Conservation (phyloP, 1,140 invertebrate genomes). For the Coptotermes formosanus region DNA sequence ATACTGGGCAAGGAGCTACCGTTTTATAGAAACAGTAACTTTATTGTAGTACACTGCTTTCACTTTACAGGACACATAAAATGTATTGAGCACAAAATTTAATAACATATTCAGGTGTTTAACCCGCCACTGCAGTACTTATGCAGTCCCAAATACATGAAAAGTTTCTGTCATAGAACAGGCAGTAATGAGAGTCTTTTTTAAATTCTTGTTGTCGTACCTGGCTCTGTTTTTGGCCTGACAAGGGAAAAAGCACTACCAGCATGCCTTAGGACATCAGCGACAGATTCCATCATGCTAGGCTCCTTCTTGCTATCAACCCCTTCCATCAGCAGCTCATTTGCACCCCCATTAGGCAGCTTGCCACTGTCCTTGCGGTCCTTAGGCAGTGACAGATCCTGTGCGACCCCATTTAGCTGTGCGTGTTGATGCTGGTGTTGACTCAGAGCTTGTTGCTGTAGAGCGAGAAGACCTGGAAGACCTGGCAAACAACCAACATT, state of each 20-base stretch:
- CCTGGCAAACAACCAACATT: slow-evolving; percentile 43
- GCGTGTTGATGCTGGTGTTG: slow-evolving; percentile 36
- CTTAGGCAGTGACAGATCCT: slow-evolving; percentile 79
- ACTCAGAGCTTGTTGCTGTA: slow-evolving; percentile 65
- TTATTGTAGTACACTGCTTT: no score
- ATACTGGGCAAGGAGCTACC: no score
- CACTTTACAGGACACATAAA: no score
- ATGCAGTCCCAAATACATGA: neutral
- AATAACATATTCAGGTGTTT: no score
- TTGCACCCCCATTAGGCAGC: slow-evolving; percentile 41
- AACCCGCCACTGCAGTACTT: no score
- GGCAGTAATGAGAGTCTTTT: neutral
- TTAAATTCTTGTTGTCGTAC: slow-evolving; percentile 48
- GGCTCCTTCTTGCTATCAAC: slow-evolving; percentile 35
- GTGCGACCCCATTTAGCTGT: slow-evolving; percentile 67
- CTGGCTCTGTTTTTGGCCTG: slow-evolving; percentile 71
- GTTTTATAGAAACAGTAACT: no score
- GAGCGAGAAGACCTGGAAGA: slow-evolving; percentile 63
- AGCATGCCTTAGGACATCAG: slow-evolving; percentile 71
- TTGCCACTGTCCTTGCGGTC: slow-evolving; percentile 66
- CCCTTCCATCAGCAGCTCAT: slow-evolving; percentile 20
- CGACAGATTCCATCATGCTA: slow-evolving; percentile 37
- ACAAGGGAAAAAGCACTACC: slow-evolving; percentile 83
- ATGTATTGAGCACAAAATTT: no score
- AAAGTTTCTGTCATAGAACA: neutral